Evolutionary conservation across 2,888 invertebrate species (phyloP), one percentile per base, ranked within the genome.

Genomic region (Megalurothrips usitatus): DNA sequence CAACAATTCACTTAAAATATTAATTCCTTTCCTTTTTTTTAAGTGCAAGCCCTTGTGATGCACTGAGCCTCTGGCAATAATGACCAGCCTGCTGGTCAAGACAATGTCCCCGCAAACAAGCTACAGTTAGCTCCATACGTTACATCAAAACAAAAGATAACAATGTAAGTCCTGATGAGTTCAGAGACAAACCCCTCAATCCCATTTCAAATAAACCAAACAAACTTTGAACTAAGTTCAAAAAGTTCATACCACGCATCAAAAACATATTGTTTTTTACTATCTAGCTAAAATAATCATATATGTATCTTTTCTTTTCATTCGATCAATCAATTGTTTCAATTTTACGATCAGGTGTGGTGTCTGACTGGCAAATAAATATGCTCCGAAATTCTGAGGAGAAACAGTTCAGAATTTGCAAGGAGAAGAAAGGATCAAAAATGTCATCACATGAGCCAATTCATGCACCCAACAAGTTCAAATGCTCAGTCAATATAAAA

Each of bases 51-150:
- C 68, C 26, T 9, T 10, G 26, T 26, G 26, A 75, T 26, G 68
- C 68, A 75, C 68, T 26, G 34, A 26, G 23, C 68, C 68, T 68
- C 26, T 75, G 23, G 12, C 68, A 75, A 23, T 23, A 26, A 26
- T 12, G 68, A 75, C 68, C 68, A 75, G 68, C 68, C 68, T 75
- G 68, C 68, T 75, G 68, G 68, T 75, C 68, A 23, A 75, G 26
- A 75, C 23, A 75, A 75, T 75, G 68, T 9, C 26, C 26, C 12
- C 23, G 23, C 26, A 23, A 75, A 12, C 68, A 75, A 43, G 34
- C 34, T 43, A 43, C 34, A 6, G 23, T 26, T 75, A 75, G 68
- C 68, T 11, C 68, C 26, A 75, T 26, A 75, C 68, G 23, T 26
- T 75, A 75, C 26, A 1, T 75, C 23, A 75, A 12, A 75, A 26